Conservation (phyloP, 92 coral and sea anemone genomes). For the Blastomussa wellsi region DNA sequence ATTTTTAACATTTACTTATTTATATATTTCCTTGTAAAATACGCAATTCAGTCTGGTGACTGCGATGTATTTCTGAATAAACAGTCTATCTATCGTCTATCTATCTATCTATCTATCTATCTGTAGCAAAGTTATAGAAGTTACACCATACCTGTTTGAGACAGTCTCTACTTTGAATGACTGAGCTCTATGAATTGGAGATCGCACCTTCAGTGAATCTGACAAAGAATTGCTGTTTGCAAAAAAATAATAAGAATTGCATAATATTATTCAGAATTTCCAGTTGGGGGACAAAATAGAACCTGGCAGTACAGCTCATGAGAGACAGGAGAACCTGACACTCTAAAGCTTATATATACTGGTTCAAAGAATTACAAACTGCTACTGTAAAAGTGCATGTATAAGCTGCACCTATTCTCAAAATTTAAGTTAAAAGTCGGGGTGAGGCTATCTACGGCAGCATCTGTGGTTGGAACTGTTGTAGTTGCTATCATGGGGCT, state of each 20-base stretch:
- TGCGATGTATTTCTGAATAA: too few species aligned
- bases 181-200: conserved; percentile 90
- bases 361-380: background rate
- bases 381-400: too few species aligned
- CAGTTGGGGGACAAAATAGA: background rate
- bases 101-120: too few species aligned
- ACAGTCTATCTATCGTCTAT: too few species aligned
- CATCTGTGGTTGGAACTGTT: too few species aligned
- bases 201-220: conserved; percentile 65
- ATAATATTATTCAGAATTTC: background rate
- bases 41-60: too few species aligned
- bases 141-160: conserved; percentile 62
- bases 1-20: too few species aligned
- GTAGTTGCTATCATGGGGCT: too few species aligned
- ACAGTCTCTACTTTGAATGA: conserved; percentile 88
- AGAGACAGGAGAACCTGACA: background rate
- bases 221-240: conserved; percentile 69
- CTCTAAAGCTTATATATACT: background rate
- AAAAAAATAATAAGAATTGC: conserved; percentile 2
- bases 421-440: too few species aligned
- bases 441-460: too few species aligned
- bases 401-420: too few species aligned
- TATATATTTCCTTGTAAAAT: too few species aligned
- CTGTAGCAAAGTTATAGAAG: background rate
- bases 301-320: background rate